Conservation (phyloP, 2,797 vertebrate genomes). For the Sebastes nivosus region DNA sequence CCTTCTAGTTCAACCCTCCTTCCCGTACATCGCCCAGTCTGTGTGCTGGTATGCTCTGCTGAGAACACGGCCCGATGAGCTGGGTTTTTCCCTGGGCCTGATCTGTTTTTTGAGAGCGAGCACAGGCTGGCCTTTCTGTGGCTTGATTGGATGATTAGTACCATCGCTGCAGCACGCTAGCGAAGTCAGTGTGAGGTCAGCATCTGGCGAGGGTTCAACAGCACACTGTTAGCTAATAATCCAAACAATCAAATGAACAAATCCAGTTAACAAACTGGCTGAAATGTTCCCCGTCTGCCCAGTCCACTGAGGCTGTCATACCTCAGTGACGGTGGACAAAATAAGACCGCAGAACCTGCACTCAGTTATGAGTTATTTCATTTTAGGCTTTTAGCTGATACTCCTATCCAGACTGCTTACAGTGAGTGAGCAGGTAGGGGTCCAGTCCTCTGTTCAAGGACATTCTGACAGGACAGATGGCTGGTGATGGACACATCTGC, state of each 20-base stretch:
- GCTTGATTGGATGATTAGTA: constrained; percentile 69
- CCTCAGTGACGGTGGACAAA: constrained; percentile 10
- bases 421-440: constrained; percentile 51
- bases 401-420: constrained; percentile 30
- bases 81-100: constrained; percentile 54
- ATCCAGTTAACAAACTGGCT: constrained; percentile 42
- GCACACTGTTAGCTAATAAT: constrained; percentile 50
- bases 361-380: constrained; percentile 4
- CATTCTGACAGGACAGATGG: constrained; percentile 71
- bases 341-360: not conserved
- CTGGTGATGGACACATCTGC: constrained; percentile 70
- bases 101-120: constrained; percentile 53
- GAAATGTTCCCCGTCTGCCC: constrained; percentile 14
- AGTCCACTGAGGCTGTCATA: constrained; percentile 21
- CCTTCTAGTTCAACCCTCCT: constrained; percentile 19
- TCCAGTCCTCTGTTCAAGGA: constrained; percentile 59
- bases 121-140: constrained; percentile 60
- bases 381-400: constrained; percentile 33
- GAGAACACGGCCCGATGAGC: constrained; percentile 8
- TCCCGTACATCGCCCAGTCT: constrained; percentile 14
- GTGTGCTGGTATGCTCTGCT: constrained; percentile 23
- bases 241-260: constrained; percentile 45
- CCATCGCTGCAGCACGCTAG: constrained; percentile 37
- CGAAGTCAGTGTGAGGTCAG: constrained; percentile 70
- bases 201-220: constrained; percentile 49